Evolutionary conservation across 1,140 invertebrate genomes (phyloP).

Genomic region (Caerostris extrusa): DNA sequence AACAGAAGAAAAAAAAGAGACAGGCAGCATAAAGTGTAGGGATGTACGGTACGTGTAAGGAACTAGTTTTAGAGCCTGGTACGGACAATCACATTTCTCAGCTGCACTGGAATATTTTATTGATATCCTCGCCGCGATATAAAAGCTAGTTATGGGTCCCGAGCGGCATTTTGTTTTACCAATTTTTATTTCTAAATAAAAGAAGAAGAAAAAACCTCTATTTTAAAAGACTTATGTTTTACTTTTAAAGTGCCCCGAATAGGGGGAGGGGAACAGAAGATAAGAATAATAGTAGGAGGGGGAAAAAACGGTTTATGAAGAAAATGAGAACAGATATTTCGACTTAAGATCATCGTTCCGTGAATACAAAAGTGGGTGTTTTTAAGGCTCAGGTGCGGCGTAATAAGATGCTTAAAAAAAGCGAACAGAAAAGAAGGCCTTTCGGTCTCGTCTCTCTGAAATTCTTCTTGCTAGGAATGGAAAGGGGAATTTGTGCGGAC

Average conservation of each 20-base stretch:
- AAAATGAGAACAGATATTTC: conserved; percentile 71
- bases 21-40: too few relatives aligned
- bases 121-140: conserved; percentile 9
- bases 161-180: neutral
- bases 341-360: conserved; percentile 58
- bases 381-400: conserved; percentile 71
- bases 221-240: conserved; percentile 49
- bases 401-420: conserved; percentile 64
- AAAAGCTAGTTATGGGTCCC: conserved; percentile 24
- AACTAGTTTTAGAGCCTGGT: neutral
- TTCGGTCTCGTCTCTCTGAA: neutral
- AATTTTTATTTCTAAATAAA: neutral
- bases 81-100: conserved; percentile 26
- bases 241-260: neutral
- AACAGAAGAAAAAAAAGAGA: too few relatives aligned
- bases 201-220: neutral
- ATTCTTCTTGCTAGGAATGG: neutral
- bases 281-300: neutral
- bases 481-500: neutral
- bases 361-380: conserved; percentile 71
- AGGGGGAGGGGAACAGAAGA: neutral
- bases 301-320: conserved; percentile 46
- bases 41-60: too few relatives aligned
- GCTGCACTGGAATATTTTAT: conserved; percentile 2
- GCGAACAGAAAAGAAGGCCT: conserved; percentile 31